Evolutionary conservation across 2,888 invertebrate genomes (phyloP).

Genomic region (Tanypteryx hageni): DNA sequence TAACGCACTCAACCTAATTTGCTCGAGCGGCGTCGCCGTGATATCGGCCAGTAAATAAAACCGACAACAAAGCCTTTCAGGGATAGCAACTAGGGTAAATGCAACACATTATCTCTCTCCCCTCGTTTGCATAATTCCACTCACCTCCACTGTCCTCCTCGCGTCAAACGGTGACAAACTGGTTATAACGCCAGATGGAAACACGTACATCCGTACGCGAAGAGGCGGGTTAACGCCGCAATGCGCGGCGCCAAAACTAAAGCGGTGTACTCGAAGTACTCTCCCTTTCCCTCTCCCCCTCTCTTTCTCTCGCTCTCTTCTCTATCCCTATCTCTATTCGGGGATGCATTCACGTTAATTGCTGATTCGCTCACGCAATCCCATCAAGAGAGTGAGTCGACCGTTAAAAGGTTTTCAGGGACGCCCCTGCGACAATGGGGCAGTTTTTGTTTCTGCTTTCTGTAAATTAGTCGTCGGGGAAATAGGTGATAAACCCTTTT

Average conservation of each 20-base stretch:
- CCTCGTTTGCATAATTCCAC: neutral
- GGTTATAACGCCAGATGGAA: slow-evolving; percentile 15
- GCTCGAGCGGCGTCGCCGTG: too few species aligned
- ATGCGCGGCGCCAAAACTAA: too few species aligned
- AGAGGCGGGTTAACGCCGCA: neutral
- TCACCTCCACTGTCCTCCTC: neutral
- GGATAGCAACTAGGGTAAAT: neutral
- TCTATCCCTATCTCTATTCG: neutral
- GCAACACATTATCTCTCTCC: neutral
- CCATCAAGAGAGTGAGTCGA: neutral
- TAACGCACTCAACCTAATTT: too few species aligned
- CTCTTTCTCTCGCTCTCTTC: neutral
- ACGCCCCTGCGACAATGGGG: neutral
- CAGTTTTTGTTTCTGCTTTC: neutral
- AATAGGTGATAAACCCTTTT: neutral
- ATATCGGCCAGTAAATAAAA: too few species aligned
- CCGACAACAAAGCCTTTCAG: too few species aligned
- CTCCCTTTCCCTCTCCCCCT: too few species aligned
- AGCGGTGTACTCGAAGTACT: too few species aligned
- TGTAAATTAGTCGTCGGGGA: too few species aligned
- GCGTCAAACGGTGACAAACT: slow-evolving; percentile 11
- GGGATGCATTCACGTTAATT: neutral
- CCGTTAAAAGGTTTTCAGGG: neutral
- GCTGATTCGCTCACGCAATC: neutral
- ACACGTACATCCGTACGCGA: slow-evolving; percentile 16